phyloP scores from a whole-genome alignment of 2,888 invertebrate species.

The Auanema freiburgensis region DNA sequence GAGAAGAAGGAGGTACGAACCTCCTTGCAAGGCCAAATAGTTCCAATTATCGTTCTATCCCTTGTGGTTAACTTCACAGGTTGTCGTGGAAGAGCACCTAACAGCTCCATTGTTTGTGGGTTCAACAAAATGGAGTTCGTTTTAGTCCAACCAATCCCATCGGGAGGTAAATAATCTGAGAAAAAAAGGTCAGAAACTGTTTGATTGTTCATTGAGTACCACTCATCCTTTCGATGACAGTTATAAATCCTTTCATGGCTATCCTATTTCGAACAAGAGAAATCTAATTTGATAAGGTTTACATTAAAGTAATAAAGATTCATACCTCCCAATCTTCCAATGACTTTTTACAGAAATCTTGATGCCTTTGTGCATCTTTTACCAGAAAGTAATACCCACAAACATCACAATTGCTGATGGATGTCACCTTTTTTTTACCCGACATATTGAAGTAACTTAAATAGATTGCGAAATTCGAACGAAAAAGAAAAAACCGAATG shows the following conservation, averaged over 20 bases:
- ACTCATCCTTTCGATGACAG: constrained; percentile 9
- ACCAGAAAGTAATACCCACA: constrained; percentile 11
- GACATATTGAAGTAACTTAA: constrained; percentile 11
- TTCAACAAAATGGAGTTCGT: constrained; percentile 44
- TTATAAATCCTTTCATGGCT: constrained; percentile 12
- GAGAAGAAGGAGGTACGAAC: too few species aligned
- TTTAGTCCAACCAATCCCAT: constrained; percentile 37
- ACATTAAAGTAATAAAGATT: constrained; percentile 2
- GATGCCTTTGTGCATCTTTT: constrained; percentile 12
- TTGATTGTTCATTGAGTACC: constrained; percentile 5
- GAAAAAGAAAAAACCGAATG: too few species aligned
- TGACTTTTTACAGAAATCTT: constrained; percentile 16
- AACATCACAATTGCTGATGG: constrained; percentile 6
- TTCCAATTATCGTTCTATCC: constrained; percentile 27
- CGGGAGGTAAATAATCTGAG: constrained; percentile 29
- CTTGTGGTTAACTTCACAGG: constrained; percentile 24
- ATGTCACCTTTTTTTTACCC: constrained; percentile 14
- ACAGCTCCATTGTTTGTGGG: constrained; percentile 43
- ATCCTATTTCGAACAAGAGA: constrained; percentile 11
- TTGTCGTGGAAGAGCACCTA: constrained; percentile 43
- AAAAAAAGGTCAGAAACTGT: background rate
- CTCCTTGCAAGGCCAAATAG: constrained; percentile 56
- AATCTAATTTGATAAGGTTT: background rate
- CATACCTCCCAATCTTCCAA: constrained; percentile 15
- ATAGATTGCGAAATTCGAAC: too few species aligned